Evolutionary conservation across 2,888 invertebrate species (phyloP).

Genomic region (Amphiduros pacificus): DNA sequence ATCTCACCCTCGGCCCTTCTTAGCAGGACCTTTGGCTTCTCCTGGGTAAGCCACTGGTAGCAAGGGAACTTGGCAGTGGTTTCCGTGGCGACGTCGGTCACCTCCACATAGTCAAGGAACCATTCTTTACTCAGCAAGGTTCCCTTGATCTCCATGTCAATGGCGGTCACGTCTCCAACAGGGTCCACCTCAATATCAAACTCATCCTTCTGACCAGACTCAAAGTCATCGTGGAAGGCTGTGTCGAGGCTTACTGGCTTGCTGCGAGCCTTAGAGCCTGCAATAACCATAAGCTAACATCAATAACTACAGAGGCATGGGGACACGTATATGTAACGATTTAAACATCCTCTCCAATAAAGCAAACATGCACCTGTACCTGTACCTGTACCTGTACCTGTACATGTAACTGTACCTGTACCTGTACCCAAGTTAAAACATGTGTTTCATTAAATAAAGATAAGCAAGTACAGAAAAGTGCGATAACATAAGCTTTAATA

Average conservation of each 20-base stretch:
- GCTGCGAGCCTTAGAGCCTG: slow-evolving; percentile 20
- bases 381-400: no score
- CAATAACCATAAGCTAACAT: neutral
- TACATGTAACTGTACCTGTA: no score
- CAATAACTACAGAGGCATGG: no score
- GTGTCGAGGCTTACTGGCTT: slow-evolving; percentile 16
- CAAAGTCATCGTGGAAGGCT: slow-evolving; percentile 27
- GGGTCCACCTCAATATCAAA: slow-evolving; percentile 10
- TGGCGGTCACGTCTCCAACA: slow-evolving; percentile 21
- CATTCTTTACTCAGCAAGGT: slow-evolving; percentile 17
- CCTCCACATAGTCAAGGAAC: slow-evolving; percentile 25
- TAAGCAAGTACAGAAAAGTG: no score
- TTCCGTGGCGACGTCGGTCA: slow-evolving; percentile 7
- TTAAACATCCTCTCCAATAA: no score
- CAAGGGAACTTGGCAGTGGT: slow-evolving; percentile 20
- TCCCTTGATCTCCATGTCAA: slow-evolving; percentile 19
- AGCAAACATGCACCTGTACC: no score
- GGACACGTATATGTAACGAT: no score
- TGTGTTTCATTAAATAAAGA: no score
- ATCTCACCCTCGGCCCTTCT: slow-evolving; percentile 19
- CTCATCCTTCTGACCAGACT: slow-evolving; percentile 20
- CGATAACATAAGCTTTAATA: no score
- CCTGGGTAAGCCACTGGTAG: slow-evolving; percentile 24
- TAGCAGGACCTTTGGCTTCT: slow-evolving; percentile 17
- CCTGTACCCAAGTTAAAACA: no score